A percentile compares a stretch with the other conserved stretches of the same genome.
phyloP scores from a whole-genome alignment of 2,888 invertebrate species.

The Cosmia pyralina region DNA sequence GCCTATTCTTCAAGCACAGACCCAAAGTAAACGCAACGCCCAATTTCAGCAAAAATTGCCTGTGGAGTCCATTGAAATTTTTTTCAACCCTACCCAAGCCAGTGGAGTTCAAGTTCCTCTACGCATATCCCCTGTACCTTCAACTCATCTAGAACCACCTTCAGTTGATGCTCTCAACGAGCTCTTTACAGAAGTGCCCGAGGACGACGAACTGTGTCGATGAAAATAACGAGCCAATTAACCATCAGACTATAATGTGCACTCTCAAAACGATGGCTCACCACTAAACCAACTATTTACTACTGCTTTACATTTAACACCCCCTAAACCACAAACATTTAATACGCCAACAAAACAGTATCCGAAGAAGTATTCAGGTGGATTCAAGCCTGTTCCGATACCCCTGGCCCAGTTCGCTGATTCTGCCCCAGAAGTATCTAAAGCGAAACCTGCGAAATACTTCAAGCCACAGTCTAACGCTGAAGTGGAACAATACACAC shows the following conservation, averaged over 20 bases:
- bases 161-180: slow-evolving; percentile 79
- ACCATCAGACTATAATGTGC: slow-evolving; percentile 53
- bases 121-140: slow-evolving; percentile 74
- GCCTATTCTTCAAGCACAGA: slow-evolving; percentile 75
- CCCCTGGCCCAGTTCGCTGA: slow-evolving; percentile 80
- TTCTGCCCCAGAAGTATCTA: slow-evolving; percentile 78
- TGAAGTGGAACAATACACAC: slow-evolving; percentile 74
- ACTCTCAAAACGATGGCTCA: slow-evolving; percentile 65
- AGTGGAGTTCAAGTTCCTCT: slow-evolving; percentile 51
- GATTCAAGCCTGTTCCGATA: slow-evolving; percentile 85
- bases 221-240: slow-evolving; percentile 76
- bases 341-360: slow-evolving; percentile 88
- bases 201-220: slow-evolving; percentile 81
- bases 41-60: slow-evolving; percentile 54
- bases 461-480: slow-evolving; percentile 77
- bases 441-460: slow-evolving; percentile 83
- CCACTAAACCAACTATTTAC: slow-evolving; percentile 64
- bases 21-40: slow-evolving; percentile 56
- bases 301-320: slow-evolving; percentile 76
- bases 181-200: slow-evolving; percentile 79
- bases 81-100: slow-evolving; percentile 64
- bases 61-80: slow-evolving; percentile 68
- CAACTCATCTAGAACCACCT: slow-evolving; percentile 81
- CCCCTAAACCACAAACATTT: slow-evolving; percentile 76
- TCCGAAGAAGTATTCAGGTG: slow-evolving; percentile 90